Base-by-base conservation (phyloP, 1,140 invertebrate species). In the Zaprionus inermis region DNA sequence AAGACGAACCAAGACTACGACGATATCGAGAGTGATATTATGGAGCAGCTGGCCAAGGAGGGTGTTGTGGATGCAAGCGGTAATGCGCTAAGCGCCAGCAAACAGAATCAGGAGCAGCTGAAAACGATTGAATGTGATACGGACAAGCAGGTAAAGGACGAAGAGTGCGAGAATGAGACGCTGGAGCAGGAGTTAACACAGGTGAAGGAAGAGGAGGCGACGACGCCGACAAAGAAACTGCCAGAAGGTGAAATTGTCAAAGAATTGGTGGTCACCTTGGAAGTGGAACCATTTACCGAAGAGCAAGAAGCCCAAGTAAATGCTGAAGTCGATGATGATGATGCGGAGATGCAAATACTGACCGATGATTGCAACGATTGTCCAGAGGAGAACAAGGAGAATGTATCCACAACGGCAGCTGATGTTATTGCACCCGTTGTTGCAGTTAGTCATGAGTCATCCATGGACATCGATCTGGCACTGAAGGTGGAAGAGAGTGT, bases 371-470 rank as follows among this genome's bases (percentile, higher is more conserved):
- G 49, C 32, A n/a, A 20, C 11, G 76, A 79, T 0, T 76, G 34
- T 34, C 73, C 78, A 0, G 88, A 90, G 68, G 86, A 90, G 58
- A 91, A 90, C 52, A 91, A 90, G 55, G 89, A 91, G 54, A 91
- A 91, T 52, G 52, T 89, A 5, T 73, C 81, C 18, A 89, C 80
- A 0, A 44, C 76, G 2, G 46, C 55, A 6, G 14, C 18, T 28
- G 70, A 60, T 38, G 64, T 11, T 24, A 54, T 58, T 30, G 61
- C 30, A 9, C 16, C 18, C 24, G 14, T 28, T 7, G 12, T 28
- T 10, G 12, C 36, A 2, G 38, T 32, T 11, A 71, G 63, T 51
- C 71, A 63, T 7, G 77, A 90, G 0, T 22, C 63, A 5, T 32
- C 44, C 16, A 56, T 65, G 58, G 52, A 72, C 4, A 41, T 72